Evolutionary conservation across 2,113 vertebrate species (phyloP).

Genomic region (Fulica atra): DNA sequence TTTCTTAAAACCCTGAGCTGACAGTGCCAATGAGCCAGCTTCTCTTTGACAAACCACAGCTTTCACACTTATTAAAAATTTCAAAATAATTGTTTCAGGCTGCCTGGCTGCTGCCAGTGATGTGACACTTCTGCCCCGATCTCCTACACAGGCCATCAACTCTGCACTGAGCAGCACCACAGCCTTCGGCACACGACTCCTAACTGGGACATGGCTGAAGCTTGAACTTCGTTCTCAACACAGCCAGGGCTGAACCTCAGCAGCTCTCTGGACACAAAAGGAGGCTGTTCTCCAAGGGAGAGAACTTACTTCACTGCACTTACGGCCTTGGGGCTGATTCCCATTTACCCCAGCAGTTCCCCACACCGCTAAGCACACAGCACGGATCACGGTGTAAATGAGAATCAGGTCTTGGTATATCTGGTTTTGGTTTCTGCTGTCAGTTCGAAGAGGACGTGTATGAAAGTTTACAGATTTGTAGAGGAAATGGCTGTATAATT

Average conservation of each 20-base stretch:
- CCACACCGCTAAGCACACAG: neutral
- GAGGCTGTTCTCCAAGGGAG: neutral
- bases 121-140: neutral
- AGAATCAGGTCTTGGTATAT: neutral
- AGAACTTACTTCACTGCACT: neutral
- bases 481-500: slow-evolving; percentile 39
- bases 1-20: neutral
- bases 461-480: slow-evolving; percentile 16
- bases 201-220: accelerated
- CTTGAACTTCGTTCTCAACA: neutral
- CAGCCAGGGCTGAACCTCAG: neutral
- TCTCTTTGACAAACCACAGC: neutral
- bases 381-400: neutral
- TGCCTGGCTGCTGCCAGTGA: neutral
- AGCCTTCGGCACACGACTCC: neutral
- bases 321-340: neutral
- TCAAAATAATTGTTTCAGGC: neutral
- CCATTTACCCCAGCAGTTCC: neutral
- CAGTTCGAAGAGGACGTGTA: neutral
- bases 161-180: neutral
- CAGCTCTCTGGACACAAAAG: neutral
- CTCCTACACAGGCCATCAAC: neutral
- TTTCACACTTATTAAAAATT: neutral
- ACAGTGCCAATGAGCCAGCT: neutral
- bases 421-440: slow-evolving; percentile 6